Conservation (phyloP, 2,888 invertebrate genomes). For the Aspidiotus rigidus region DNA sequence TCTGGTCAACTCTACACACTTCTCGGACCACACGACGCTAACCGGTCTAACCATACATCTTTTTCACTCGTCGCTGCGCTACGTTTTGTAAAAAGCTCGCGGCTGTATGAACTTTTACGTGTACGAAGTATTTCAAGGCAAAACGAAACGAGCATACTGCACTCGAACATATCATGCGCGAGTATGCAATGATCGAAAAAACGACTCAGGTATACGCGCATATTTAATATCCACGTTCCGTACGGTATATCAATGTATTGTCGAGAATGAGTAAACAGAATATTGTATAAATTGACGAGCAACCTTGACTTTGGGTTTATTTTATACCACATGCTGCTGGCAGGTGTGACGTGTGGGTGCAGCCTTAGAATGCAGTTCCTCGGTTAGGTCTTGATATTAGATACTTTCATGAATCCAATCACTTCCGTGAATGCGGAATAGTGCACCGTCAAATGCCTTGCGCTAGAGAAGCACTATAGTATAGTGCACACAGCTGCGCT, state of each 20-base stretch:
- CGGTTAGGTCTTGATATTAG: background rate
- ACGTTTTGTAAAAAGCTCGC: background rate
- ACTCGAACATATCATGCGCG: background rate
- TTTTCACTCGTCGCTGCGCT: background rate
- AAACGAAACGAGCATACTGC: background rate
- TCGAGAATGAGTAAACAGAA: constrained; percentile 21
- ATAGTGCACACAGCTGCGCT: background rate
- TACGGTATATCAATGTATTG: background rate
- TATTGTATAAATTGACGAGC: constrained; percentile 15
- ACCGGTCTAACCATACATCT: background rate
- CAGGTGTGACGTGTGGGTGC: constrained; percentile 31
- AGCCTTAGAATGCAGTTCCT: constrained; percentile 6
- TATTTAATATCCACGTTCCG: background rate
- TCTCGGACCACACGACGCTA: background rate
- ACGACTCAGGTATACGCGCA: background rate
- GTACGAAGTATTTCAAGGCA: background rate
- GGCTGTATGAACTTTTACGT: constrained; percentile 2
- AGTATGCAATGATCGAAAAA: background rate
- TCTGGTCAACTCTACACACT: background rate
- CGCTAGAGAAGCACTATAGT: too few relatives aligned
- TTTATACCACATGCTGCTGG: constrained; percentile 22
- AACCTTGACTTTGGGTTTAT: constrained; percentile 29
- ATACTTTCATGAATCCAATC: constrained; percentile 4
- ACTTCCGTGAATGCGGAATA: background rate
- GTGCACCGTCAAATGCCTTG: background rate